Conservation (phyloP, 1,140 invertebrate species). For the Macrostomum lignano region DNA sequence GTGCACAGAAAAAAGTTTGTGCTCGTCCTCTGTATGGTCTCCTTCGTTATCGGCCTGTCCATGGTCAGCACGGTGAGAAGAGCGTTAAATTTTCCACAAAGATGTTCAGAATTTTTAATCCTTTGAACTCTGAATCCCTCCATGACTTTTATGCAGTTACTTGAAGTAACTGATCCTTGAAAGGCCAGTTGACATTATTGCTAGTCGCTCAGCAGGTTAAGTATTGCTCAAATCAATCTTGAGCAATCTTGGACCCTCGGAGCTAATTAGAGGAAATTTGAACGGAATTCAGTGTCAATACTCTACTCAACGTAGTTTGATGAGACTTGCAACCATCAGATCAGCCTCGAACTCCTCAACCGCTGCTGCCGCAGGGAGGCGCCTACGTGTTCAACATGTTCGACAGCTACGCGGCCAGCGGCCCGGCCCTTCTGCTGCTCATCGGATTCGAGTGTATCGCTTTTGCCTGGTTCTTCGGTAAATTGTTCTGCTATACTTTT, state of each 20-base stretch:
- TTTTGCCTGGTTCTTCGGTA: conserved; percentile 79
- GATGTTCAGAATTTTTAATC: too few species aligned
- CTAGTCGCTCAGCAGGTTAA: too few species aligned
- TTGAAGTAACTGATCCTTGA: too few species aligned
- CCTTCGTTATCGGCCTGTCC: conserved; percentile 58
- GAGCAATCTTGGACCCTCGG: too few species aligned
- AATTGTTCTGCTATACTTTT: conserved; percentile 6
- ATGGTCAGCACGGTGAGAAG: conserved; percentile 60
- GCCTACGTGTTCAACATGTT: conserved; percentile 97
- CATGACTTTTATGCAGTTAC: background rate
- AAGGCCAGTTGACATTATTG: too few species aligned
- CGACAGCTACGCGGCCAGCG: conserved; percentile 85
- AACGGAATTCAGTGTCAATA: too few species aligned
- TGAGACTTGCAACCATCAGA: too few species aligned
- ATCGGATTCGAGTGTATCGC: conserved; percentile 96
- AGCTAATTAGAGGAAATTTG: too few species aligned
- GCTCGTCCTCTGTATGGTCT: conserved; percentile 56
- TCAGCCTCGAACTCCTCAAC: conserved; percentile 6
- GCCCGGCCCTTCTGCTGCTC: conserved; percentile 70
- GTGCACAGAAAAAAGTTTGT: conserved; percentile 73
- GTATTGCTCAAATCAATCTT: too few species aligned
- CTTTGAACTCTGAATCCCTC: too few species aligned
- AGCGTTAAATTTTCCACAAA: too few species aligned
- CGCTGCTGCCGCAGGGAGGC: conserved; percentile 44
- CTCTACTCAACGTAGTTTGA: too few species aligned